Base-by-base conservation (phyloP, 2,113 vertebrate genomes). In the Murina feae region DNA sequence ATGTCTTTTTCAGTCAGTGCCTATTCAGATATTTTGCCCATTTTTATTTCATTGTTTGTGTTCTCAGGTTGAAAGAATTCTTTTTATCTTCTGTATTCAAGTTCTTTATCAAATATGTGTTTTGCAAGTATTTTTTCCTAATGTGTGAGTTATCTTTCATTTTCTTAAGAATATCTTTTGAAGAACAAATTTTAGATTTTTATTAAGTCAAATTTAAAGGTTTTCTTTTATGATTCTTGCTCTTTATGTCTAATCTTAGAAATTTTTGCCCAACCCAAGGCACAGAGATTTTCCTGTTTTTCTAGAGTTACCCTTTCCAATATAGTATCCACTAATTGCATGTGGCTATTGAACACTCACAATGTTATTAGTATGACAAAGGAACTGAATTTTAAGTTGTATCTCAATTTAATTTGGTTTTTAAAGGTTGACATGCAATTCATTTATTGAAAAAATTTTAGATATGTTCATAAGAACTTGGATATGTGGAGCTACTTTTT, bases 241-340 rank as follows among this genome's bases (percentile, higher is more conserved):
- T 76, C 66, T 75, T 75, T 74, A 11, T 71, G 32, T 79, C 60
- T 93, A 16, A 71, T 91, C 18, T 96, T 66, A 68, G 53, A 96
- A 91, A 37, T 78, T n/a, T 87, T 68, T 90, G 42, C 47, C 49
- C n/a, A 72, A 65, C 10, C 35, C 72, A 82, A 72, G 20, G 25
- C 44, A n/a, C 55, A 75, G 23, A 66, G 39, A 74, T 2, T 83
- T 83, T 55, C 35, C 75, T 74, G 9, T 75, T 76, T 84, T 94
- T 60, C 69, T 78, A 55, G 23, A 81, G 37, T 72, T 65, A 3
- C 28, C 47, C 32, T 89, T n/a, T 37, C 69, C 9, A 13, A 4
- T 69, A n/a, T 9, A 13, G 37, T 39, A 68, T 44, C 58, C 4
- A 18, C 47, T 20, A 83, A 18, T 32, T 28, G 16, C 7, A 25